Conservation (phyloP, 2,113 vertebrate genomes). For the Scophthalmus maximus region DNA sequence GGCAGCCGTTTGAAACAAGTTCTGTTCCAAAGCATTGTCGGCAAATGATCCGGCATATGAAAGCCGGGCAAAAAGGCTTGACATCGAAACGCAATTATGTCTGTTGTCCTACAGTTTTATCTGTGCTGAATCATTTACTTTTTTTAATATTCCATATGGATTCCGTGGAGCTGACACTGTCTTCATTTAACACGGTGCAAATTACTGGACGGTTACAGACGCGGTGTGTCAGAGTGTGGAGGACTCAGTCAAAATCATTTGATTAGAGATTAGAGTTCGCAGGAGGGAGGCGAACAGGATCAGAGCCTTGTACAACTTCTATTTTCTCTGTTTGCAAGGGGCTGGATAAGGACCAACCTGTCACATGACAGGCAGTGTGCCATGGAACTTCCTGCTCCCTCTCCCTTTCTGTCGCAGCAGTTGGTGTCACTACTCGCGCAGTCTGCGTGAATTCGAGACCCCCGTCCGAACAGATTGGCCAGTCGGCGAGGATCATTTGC, state of each 20-base stretch:
- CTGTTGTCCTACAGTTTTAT: conserved; percentile 71
- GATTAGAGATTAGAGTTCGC: background rate
- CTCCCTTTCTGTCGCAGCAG: conserved; percentile 74
- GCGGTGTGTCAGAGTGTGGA: conserved; percentile 1
- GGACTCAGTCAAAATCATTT: background rate
- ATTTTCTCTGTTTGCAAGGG: conserved; percentile 19
- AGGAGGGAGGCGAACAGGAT: background rate
- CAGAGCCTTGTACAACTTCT: background rate
- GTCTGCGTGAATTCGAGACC: conserved; percentile 77
- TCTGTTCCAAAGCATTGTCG: conserved; percentile 71
- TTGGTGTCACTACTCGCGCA: conserved; percentile 78
- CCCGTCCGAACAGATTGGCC: conserved; percentile 79
- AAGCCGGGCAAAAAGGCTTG: conserved; percentile 50
- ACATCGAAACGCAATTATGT: conserved; percentile 63
- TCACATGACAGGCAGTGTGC: conserved; percentile 77
- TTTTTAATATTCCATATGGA: conserved; percentile 60
- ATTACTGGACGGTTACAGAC: conserved; percentile 17
- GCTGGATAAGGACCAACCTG: conserved; percentile 68
- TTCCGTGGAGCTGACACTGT: conserved; percentile 31
- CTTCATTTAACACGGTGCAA: conserved; percentile 49
- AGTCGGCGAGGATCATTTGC: conserved; percentile 79
- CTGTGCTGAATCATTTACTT: conserved; percentile 47
- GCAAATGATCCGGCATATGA: conserved; percentile 71
- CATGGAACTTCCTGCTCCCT: conserved; percentile 79
- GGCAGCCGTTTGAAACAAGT: conserved; percentile 83